Base-by-base conservation (phyloP, 1,140 invertebrate species). In the Tribolium castaneum region DNA sequence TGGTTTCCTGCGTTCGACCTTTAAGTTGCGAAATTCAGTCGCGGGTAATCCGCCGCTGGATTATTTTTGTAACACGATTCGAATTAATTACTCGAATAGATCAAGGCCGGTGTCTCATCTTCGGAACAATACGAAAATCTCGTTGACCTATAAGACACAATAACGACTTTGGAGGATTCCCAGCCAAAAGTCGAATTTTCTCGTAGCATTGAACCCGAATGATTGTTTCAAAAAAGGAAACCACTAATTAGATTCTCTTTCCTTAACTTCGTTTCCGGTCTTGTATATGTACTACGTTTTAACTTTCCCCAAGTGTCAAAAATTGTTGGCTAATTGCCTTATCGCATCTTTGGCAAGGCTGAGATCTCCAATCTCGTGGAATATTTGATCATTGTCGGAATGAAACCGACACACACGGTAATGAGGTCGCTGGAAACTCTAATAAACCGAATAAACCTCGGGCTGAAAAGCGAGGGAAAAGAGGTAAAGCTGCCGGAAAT, bases 1-100 rank as follows among this genome's bases (percentile, higher is more conserved):
- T 66, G 59, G 30, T 66, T 66, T 66, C 59, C 59, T 66, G 59
- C 12, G 25, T 66, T 66, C 59, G 59, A 66, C 59, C 59, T 66
- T 66, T 66, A 35, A 66, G 34, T 66, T 66, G 59, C 14, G 59
- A 34, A 66, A 66, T 66, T 34, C 25, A 45, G 59, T 66, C 59
- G 25, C 30, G 25, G 10, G 10, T 19, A 56, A 56, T 19, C 7
- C 30, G 49, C 10, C 49, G 56, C 2, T 35, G 59, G 12, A 66
- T 66, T 66, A 12, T 6, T 14, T 35, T 45, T 35, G n/a, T 35
- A 66, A 66, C 59, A 66, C 59, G 59, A 66, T n/a, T 13, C 30
- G 10, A 35, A 66, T 66, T 66, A 66, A 66, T 66, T 66, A 35
- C 14, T 34, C 3, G 30, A 13, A 66, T 66, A 66, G 59, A 66